Base-by-base conservation (phyloP, 2,888 invertebrate species). In the Mesorhabditis spiculigera region DNA sequence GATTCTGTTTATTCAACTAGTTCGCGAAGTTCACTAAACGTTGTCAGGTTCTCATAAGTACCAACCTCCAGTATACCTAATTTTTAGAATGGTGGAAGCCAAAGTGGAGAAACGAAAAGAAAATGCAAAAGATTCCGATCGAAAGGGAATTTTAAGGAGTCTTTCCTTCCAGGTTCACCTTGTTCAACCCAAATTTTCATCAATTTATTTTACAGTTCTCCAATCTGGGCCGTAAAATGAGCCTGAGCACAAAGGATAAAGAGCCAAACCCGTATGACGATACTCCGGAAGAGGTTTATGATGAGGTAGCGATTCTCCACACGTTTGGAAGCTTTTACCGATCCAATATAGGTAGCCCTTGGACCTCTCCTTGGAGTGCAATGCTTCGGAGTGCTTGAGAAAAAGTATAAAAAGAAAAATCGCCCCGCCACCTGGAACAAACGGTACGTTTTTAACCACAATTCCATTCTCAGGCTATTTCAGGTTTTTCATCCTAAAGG, bases 401-500 rank as follows among this genome's bases (percentile, higher is more conserved):
- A 82, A 68, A 82, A 82, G 72, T 79, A 79, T 74, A 81, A 81
- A 50, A 70, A 77, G 70, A 82, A 82, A 70, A 82, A 78, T 68
- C 74, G 80, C 5, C 70, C 78, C 0, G 79, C 79, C 13, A 81
- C 78, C 65, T 82, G 82, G 82, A 75, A 76, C 10, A 81, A 81
- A 45, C 64, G 75, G 77, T 75, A 64, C 5, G 13, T 8, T 5
- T 43, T 50, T 41, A 28, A 16, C n/a, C 16, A 28, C 16, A 44
- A 41, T 13, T n/a, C 58, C 16, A 62, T 43, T 45, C n/a, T 16
- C 42, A 68, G 58, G 6, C 8, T 45, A 61, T 58, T 68, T 45
- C 80, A 87, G 88, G 69, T 88, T 87, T 79, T 88, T 88, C 74
- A 77, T 88, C 6, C 82, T 88, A n/a, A 87, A 87, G 78, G 88